Evolutionary conservation across 2,797 vertebrate genomes (phyloP), one percentile per base, ranked within the genome.

Genomic region (Darevskia nairensis): DNA sequence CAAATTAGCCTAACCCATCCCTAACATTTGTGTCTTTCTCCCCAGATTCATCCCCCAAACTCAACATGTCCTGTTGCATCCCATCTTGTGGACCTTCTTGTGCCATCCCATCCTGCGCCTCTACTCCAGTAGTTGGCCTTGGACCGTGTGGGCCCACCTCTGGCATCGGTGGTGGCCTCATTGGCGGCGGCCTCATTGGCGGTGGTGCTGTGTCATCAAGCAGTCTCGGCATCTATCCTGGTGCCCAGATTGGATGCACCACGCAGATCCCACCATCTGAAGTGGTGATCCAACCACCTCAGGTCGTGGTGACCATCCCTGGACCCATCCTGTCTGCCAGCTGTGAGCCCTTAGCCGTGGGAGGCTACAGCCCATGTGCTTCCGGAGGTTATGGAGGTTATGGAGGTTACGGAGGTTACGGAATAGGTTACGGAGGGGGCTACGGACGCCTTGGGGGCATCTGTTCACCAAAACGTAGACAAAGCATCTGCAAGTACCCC

Each of bases 61-160:
- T 50, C 35, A 50, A 3, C 55, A 88, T 88, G 87, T 61, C 50
- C 8, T 80, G 87, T 11, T 79, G 27, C 29, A 8, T n/a, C 3
- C 23, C 82, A 72, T 0, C 6, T 3, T 88, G 82, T 44, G 66
- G 29, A 25, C 87, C 82, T 2, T n/a, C 64, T 29, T 89, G 87
- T 10, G n/a, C 68, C 11, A 25, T 85, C 3, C 87, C 87, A 3
- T 89, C 87, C 10, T 85, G 82, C 1, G 68, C 87, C 6, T 66
- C 87, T 1, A 2, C 77, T 23, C 87, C 87, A 4, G 15, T 19
- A 2, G 7, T 85, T 2, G 66, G 66, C 8, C 68, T 89, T 2
- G 87, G 87, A 6, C 39, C 87, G 0, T 82, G 80, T 0, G 86
- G 86, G 50, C 69, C 32, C 2, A 32, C 11, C 13, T 32, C 29